These are phyloP conservation scores for Strongylocentrotus purpuratus DNA, from an alignment of 35 echinoderm and acorn worm species.

Conservation along the genomic window DNA sequence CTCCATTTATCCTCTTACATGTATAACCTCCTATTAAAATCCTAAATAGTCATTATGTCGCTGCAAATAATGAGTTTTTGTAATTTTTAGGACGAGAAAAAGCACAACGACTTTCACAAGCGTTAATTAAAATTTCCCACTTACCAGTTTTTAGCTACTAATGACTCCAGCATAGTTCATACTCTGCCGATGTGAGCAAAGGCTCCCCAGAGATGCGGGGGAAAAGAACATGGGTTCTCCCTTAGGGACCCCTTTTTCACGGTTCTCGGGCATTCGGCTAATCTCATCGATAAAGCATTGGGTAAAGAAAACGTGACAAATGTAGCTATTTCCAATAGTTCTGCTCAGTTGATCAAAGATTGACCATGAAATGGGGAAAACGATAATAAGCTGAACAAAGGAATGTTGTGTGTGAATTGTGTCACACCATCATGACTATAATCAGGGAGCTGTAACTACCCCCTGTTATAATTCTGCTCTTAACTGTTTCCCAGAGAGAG, in stretches of 20 bases:
- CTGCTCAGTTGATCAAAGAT: background rate
- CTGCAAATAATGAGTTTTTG: background rate
- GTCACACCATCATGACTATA: background rate
- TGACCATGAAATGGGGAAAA: background rate
- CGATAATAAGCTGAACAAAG: background rate
- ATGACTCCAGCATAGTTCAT: background rate
- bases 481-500: background rate
- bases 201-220: background rate
- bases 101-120: background rate
- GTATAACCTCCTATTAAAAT: too few relatives aligned
- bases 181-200: background rate
- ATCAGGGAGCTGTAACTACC: background rate
- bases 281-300: background rate
- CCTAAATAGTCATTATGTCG: background rate
- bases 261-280: background rate
- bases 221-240: background rate
- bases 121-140: slow-evolving; percentile 5
- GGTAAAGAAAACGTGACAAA: background rate
- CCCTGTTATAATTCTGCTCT: background rate
- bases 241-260: background rate
- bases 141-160: background rate
- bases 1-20: background rate
- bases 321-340: background rate
- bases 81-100: background rate
- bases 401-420: background rate